Evolutionary conservation across 2,888 invertebrate genomes (phyloP).

Genomic region (Bugula neritina): DNA sequence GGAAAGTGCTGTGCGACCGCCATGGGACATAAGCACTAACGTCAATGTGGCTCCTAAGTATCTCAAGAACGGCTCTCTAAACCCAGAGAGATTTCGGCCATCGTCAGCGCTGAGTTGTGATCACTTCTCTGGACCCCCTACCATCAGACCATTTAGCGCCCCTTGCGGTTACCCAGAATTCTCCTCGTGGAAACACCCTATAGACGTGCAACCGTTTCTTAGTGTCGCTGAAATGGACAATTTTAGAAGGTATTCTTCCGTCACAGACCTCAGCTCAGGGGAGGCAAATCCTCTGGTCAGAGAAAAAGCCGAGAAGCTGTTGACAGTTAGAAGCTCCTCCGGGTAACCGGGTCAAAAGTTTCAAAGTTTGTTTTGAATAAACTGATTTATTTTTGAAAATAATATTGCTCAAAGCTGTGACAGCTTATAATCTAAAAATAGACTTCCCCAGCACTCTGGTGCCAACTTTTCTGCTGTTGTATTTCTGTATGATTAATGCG

Average conservation of each 20-base stretch:
- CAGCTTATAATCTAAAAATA: no score
- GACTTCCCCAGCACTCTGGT: no score
- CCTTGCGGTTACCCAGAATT: conserved; percentile 22
- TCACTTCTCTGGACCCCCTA: neutral
- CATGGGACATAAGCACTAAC: conserved; percentile 26
- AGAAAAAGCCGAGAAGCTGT: neutral
- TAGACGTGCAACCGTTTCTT: conserved; percentile 12
- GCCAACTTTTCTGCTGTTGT: no score
- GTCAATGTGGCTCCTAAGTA: conserved; percentile 11
- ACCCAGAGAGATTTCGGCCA: conserved; percentile 10
- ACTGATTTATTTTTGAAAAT: neutral
- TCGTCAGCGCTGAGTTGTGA: neutral
- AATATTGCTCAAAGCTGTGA: no score
- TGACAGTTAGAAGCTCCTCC: neutral
- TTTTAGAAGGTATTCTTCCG: conserved; percentile 13
- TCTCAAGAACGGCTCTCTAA: neutral
- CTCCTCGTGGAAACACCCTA: conserved; percentile 9
- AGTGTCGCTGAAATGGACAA: conserved; percentile 4
- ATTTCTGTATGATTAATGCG: no score
- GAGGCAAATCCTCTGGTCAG: neutral
- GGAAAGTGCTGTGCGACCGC: conserved; percentile 3
- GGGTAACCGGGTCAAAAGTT: conserved; percentile 20
- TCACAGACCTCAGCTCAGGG: conserved; percentile 4
- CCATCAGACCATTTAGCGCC: conserved; percentile 3
- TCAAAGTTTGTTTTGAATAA: neutral